Evolutionary conservation across 2,113 vertebrate genomes (phyloP), one percentile per base, ranked within the genome.

Genomic region (Dryoscopus gambensis): DNA sequence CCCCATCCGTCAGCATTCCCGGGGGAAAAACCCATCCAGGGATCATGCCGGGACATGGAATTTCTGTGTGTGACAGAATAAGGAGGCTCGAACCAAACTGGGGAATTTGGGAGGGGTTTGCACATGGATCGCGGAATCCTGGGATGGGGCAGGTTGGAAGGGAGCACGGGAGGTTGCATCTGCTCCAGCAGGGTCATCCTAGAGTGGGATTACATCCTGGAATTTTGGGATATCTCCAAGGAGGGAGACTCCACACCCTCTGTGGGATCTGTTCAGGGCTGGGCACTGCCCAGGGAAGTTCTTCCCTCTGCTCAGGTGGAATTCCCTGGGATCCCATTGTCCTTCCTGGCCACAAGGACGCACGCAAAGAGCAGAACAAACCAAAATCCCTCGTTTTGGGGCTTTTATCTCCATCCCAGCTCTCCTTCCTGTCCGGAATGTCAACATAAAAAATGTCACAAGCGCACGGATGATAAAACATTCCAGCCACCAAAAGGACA

Each of bases 91-190:
- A 21, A 18, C 23, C 2, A 7, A 49, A n/a, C 18, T 13, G 7
- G 57, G 57, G 9, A 42, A 4, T 39, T 37, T 24, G 49, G 56
- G 40, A n/a, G 52, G 70, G 25, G 14, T 23, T 91, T 59, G 65
- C 47, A 11, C 42, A 20, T 0, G 1, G 46, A 35, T 70, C 46
- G 3, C 1, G 10, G 3, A 42, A 40, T 65, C 10, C 9, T 8
- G 39, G 37, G 17, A 4, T 68, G 44, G 62, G 37, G 9, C 13
- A 12, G 27, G 55, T 3, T 28, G 73, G 84, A 22, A 37, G 27
- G 27, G 37, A 25, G 6, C 17, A 15, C 25, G 3, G 30, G 11
- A 33, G 22, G 52, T 27, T 24, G 52, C 31, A 8, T 18, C 37
- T 73, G 52, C 23, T 56, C 70, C 70, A 44, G 31, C 3, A 5